A percentile compares a stretch with the other conserved stretches of the same genome.
phyloP scores from a whole-genome alignment of 2,113 vertebrate species.

The Tragelaphus strepsiceros region DNA sequence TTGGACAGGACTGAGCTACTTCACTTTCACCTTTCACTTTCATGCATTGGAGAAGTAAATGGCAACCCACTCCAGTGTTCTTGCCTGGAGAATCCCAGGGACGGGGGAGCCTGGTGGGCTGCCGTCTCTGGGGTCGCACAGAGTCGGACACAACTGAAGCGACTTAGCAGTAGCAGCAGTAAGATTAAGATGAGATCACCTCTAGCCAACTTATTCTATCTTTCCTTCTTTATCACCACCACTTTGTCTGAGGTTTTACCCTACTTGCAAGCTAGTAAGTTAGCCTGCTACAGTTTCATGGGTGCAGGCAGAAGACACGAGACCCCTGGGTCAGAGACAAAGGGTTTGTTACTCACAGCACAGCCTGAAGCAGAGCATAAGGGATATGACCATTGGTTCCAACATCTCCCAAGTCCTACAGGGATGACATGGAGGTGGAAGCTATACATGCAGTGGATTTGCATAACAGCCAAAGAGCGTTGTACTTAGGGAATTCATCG shows the following conservation, averaged over 20 bases:
- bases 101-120: too few relatives aligned
- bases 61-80: too few relatives aligned
- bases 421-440: background rate
- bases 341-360: background rate
- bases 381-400: background rate
- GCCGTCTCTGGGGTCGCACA: too few relatives aligned
- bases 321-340: background rate
- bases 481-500: background rate
- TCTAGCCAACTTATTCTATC: background rate
- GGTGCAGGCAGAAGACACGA: background rate
- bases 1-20: too few relatives aligned
- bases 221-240: background rate
- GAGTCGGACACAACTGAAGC: too few relatives aligned
- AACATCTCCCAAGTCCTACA: background rate
- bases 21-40: too few relatives aligned
- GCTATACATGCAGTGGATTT: background rate
- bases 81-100: too few relatives aligned
- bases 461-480: background rate
- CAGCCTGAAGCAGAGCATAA: background rate
- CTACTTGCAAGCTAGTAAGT: background rate
- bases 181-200: background rate
- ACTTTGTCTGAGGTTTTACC: background rate
- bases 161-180: too few relatives aligned
- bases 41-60: too few relatives aligned
- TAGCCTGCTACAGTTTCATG: background rate